phyloP scores from a whole-genome alignment of 2,113 vertebrate genomes.

The Anhinga rufa region DNA sequence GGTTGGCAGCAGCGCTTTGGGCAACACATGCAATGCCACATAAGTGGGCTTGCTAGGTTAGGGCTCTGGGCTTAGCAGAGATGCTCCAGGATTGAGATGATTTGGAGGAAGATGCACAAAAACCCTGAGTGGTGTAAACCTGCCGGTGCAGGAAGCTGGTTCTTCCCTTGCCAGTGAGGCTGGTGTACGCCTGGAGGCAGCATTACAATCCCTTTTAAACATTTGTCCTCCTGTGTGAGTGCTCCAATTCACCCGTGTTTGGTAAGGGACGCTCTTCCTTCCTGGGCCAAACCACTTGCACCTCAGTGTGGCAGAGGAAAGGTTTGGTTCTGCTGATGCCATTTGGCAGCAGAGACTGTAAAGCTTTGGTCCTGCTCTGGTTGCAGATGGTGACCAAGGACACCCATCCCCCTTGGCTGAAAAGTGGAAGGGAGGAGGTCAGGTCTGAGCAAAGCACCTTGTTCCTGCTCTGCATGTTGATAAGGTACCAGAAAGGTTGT shows the following conservation, averaged over 20 bases:
- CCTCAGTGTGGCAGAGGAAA: not conserved
- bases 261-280: not conserved
- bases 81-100: not conserved
- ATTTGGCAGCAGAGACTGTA: not conserved
- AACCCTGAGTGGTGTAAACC: not conserved
- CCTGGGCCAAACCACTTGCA: not conserved
- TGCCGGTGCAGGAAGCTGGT: not conserved
- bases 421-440: not conserved
- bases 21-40: fast-evolving
- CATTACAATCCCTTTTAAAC: not conserved
- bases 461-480: not conserved
- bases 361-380: not conserved
- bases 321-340: not conserved
- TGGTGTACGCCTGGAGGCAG: not conserved
- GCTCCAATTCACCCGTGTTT: not conserved
- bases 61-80: not conserved
- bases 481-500: constrained; percentile 3
- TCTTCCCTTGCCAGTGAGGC: not conserved
- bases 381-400: not conserved
- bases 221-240: fast-evolving
- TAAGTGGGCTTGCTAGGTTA: not conserved
- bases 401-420: fast-evolving
- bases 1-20: not conserved
- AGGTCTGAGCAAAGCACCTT: constrained; percentile 13
- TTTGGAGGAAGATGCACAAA: not conserved